These are phyloP conservation scores for Torymus tubicola DNA, from an alignment of 2,888 invertebrate species.

Conservation along the genomic window DNA sequence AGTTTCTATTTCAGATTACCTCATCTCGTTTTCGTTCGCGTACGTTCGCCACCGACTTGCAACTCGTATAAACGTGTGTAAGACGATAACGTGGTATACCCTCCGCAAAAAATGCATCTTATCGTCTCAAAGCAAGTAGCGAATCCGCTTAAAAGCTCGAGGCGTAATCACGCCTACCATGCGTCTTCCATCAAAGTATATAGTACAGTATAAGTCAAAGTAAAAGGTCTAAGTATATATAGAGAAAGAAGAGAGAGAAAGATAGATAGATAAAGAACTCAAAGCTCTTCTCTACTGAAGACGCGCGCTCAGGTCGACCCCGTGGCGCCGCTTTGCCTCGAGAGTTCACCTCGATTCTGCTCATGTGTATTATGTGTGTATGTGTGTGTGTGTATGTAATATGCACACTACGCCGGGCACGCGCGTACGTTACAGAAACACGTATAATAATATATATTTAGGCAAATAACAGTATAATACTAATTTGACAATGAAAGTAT, in stretches of 20 bases:
- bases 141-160: too few relatives aligned
- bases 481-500: slow-evolving; percentile 46
- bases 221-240: not conserved
- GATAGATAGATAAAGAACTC: too few relatives aligned
- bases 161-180: too few relatives aligned
- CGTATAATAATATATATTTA: slow-evolving; percentile 55
- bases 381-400: slow-evolving; percentile 36
- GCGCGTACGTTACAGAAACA: slow-evolving; percentile 57
- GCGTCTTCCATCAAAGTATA: too few relatives aligned
- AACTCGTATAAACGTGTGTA: too few relatives aligned
- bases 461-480: slow-evolving; percentile 48
- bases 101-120: not conserved
- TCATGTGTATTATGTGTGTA: slow-evolving; percentile 21
- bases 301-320: slow-evolving; percentile 28
- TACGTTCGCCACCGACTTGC: too few relatives aligned
- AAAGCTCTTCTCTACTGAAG: too few relatives aligned
- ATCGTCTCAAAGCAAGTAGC: too few relatives aligned
- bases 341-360: slow-evolving; percentile 31
- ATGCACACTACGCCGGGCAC: slow-evolving; percentile 51
- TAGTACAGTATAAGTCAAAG: not conserved
- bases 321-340: slow-evolving; percentile 55
- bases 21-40: too few relatives aligned
- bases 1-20: too few relatives aligned
- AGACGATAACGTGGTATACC: too few relatives aligned
- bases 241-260: too few relatives aligned